Evolutionary conservation across 2,113 vertebrate species (phyloP).

Genomic region (Tachysurus fulvidraco): DNA sequence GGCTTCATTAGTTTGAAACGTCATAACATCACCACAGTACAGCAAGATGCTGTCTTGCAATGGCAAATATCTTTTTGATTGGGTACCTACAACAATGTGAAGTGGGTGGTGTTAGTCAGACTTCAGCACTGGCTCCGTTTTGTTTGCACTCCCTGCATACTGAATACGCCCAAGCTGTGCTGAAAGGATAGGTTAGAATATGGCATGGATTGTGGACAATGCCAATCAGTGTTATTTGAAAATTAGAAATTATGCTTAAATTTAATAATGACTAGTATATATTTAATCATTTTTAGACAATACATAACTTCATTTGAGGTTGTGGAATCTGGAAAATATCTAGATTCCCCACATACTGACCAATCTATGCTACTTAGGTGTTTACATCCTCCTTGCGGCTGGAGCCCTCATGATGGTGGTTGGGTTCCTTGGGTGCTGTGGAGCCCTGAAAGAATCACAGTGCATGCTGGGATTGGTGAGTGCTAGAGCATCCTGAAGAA

Average conservation of each 20-base stretch:
- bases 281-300: neutral
- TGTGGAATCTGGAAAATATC: neutral
- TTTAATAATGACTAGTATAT: neutral
- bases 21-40: neutral
- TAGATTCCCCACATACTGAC: neutral
- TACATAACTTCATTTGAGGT: neutral
- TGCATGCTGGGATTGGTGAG: constrained; percentile 96
- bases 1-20: neutral
- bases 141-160: constrained; percentile 25
- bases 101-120: constrained; percentile 32
- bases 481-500: neutral
- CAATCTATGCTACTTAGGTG: constrained; percentile 68
- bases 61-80: constrained; percentile 61
- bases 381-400: constrained; percentile 90
- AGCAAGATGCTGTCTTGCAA: constrained; percentile 44
- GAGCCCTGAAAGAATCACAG: constrained; percentile 89
- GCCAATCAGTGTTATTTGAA: neutral
- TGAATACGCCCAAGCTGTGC: constrained; percentile 6
- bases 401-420: constrained; percentile 95
- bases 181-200: neutral
- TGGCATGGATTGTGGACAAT: neutral
- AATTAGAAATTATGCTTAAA: neutral
- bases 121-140: constrained; percentile 4
- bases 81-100: constrained; percentile 12
- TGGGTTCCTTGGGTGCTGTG: constrained; percentile 95